Evolutionary conservation across 2,888 invertebrate genomes (phyloP), one percentile per base, ranked within the genome.

Genomic region (Ypsolopha scabrella): DNA sequence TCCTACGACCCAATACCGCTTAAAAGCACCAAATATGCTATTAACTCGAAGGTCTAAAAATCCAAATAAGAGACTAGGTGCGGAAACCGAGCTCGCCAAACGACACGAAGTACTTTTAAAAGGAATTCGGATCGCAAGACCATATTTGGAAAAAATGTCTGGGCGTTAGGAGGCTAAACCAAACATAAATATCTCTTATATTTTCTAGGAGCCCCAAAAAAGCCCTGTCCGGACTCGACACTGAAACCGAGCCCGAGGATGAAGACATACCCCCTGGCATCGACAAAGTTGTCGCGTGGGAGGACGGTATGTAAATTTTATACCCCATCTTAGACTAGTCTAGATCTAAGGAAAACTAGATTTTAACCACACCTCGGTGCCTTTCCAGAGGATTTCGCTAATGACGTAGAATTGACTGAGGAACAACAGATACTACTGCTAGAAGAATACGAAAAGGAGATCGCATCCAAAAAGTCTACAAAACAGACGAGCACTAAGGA

Each of bases 401-500:
- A 86, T 59, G 88, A 90, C 69, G 86, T 91, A 53, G 91, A 92
- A 72, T 73, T 92, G 51, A 89, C 92, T 6, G 92, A 92, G 72
- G 92, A 92, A 73, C 90, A 92, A 63, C 92, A 92, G 68, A 91
- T 82, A 6, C 75, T 90, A 61, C 80, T 92, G 51, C 73, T 92
- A 62, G 89, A 90, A 64, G 90, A 91, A 64, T 92, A 92, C 68
- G 92, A 92, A 68, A 88, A 83, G 54, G 92, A 92, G 70, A 89
- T 88, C 41, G 67, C 80, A 0, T 69, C 71, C 24, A 85, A 87
- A 57, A 87, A 87, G 59, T 63, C 65, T 52, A 67, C 68, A 33
- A 78, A 74, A 61, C 68, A 69, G 46, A 65, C 66, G 0, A 62
- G 70, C 6, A 59, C 72, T 8, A 66, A 70, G 1, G 83, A 85